phyloP scores from a whole-genome alignment of 2,797 vertebrate genomes.

The Bradypus variegatus region DNA sequence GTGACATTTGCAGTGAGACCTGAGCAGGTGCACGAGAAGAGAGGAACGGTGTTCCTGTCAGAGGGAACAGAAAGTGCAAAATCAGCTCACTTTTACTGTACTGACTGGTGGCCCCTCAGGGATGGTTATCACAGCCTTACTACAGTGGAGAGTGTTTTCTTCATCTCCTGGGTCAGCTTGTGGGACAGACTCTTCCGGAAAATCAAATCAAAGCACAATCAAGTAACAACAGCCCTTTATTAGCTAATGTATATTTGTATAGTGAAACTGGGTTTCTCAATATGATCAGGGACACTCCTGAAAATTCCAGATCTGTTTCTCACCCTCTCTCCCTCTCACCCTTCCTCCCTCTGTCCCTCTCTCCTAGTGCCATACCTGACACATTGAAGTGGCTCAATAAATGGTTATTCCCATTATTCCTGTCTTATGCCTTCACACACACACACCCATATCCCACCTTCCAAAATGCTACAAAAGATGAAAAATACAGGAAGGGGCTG shows the following conservation, averaged over 20 bases:
- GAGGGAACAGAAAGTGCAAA: not conserved
- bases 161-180: not conserved
- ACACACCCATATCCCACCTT: not conserved
- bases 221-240: not conserved
- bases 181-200: not conserved
- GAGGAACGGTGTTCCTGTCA: not conserved
- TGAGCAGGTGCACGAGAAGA: not conserved
- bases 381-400: not conserved
- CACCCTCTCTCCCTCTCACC: accelerated
- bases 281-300: not conserved
- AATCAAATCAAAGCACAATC: not conserved
- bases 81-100: not conserved
- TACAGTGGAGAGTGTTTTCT: not conserved
- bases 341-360: not conserved
- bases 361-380: not conserved
- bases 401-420: not conserved
- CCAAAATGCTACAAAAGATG: not conserved
- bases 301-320: not conserved
- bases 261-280: not conserved
- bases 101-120: not conserved
- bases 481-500: not conserved
- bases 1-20: not conserved
- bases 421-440: not conserved
- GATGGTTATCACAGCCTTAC: not conserved
- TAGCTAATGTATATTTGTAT: not conserved